Evolutionary conservation across 2,888 invertebrate species (phyloP), one percentile per base, ranked within the genome.

Genomic region (Chromoteleia sp.): DNA sequence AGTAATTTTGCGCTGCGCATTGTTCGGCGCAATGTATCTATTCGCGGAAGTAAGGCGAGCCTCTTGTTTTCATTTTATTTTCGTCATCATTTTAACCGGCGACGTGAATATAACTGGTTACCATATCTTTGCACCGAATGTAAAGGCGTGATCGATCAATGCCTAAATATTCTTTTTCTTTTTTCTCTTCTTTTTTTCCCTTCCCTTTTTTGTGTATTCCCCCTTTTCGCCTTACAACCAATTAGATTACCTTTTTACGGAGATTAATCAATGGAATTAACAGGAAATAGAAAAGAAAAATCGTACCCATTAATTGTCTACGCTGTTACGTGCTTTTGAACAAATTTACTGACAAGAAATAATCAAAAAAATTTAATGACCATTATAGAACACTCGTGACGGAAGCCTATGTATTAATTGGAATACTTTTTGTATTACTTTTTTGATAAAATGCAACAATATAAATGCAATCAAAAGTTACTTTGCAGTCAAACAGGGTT

Each of bases 241-340:
- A 71, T 59, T 71, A 59, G 41, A 61, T 71, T 71, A 52, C 21
- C 21, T 71, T 71, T 71, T 71, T 50, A 30, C 59, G 19, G 2
- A 59, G 30, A 71, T 71, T 71, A 71, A 71, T 71, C 39, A 59
- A n/a, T 29, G 29, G 70, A 70, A 70, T 70, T 70, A 70, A 48
- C 58, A 19, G 29, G 5, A 39, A 58, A 70, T 48, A 25, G 21
- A 21, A 21, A 14, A 68, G 56, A 68, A 68, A 68, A 68, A 68
- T 56, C 17, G 33, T 6, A 2, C 12, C 43, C 52, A 54, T 68
- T 19, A 33, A 68, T 68, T 68, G 54, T 43, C 56, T 8, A 25
- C 15, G 30, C 21, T 15, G 50, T 41, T 50, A 41, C 36, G 48
- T 36, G 45, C 56, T 68, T 68, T 56, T 14, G 19, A 30, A 45